These are phyloP conservation scores for Bergia sp. DNA, from an alignment of 92 coral and sea anemone genomes.

Conservation along the genomic window DNA sequence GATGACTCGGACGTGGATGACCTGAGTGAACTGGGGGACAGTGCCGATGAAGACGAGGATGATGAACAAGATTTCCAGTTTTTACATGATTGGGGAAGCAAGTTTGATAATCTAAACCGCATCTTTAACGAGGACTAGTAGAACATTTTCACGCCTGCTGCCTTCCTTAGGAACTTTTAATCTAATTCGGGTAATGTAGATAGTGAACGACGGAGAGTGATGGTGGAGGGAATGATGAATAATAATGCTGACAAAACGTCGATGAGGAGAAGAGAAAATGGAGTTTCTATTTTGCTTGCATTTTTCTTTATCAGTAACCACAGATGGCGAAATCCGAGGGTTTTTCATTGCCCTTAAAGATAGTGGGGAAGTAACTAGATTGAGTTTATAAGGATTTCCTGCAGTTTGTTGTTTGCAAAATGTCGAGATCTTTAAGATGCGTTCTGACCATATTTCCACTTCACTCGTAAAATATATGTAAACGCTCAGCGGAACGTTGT, in stretches of 20 bases:
- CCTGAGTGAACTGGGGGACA: conserved; percentile 91
- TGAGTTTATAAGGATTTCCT: too few relatives aligned
- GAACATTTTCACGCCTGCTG: background rate
- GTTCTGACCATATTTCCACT: background rate
- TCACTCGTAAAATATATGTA: background rate
- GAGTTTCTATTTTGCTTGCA: background rate
- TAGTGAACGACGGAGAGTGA: background rate
- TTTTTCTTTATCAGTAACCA: background rate
- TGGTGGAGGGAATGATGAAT: background rate
- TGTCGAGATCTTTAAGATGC: background rate
- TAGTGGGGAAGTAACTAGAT: too few relatives aligned
- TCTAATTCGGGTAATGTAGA: background rate
- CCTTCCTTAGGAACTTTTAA: background rate
- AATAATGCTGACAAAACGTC: too few relatives aligned
- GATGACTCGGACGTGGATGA: conserved; percentile 97
- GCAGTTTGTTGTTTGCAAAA: background rate
- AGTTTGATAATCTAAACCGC: conserved; percentile 87
- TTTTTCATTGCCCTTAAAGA: too few relatives aligned
- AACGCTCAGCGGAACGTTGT: background rate
- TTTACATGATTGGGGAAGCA: conserved; percentile 92
- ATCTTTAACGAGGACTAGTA: conserved; percentile 86
- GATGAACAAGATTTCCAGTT: conserved; percentile 93
- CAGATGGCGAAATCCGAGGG: background rate
- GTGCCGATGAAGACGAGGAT: conserved; percentile 90
- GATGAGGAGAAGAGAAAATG: background rate